phyloP scores from a whole-genome alignment of 2,888 invertebrate genomes.

The Patella caerulea region DNA sequence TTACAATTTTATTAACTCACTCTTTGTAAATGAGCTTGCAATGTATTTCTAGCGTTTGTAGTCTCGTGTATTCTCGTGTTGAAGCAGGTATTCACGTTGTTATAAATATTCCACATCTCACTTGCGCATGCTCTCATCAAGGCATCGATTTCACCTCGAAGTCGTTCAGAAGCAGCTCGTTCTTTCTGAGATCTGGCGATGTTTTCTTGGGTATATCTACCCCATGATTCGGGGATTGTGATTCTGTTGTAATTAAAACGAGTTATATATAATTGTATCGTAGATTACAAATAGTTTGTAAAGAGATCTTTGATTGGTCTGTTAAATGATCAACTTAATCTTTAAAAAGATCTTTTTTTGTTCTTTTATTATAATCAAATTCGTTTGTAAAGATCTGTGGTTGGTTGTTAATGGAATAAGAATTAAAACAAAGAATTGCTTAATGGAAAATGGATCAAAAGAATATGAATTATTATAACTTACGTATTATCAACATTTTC shows the following conservation, averaged over 20 bases:
- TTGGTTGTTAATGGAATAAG: too few species aligned
- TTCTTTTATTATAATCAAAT: too few species aligned
- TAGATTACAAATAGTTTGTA: too few species aligned
- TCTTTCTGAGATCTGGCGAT: conserved; percentile 69
- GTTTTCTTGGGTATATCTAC: conserved; percentile 68
- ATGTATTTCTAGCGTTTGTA: conserved; percentile 67
- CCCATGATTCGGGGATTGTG: conserved; percentile 76
- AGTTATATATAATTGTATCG: not conserved
- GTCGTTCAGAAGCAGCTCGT: conserved; percentile 63
- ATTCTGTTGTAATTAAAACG: conserved; percentile 73
- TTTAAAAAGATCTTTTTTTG: not conserved
- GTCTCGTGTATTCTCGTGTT: conserved; percentile 65
- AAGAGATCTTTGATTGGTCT: too few species aligned
- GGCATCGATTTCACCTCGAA: conserved; percentile 67
- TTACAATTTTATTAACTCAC: conserved; percentile 42
- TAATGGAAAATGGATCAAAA: too few species aligned
- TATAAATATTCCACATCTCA: conserved; percentile 71
- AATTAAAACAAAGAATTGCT: too few species aligned
- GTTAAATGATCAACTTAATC: not conserved
- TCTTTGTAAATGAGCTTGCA: conserved; percentile 68
- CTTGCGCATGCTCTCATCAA: conserved; percentile 64
- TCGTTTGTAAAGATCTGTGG: not conserved
- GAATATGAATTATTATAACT: conserved; percentile 24
- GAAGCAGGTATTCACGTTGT: conserved; percentile 68
- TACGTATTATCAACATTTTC: conserved; percentile 69